Evolutionary conservation across 2,888 invertebrate genomes (phyloP), one percentile per base, ranked within the genome.

Genomic region (Coleophora deauratella): DNA sequence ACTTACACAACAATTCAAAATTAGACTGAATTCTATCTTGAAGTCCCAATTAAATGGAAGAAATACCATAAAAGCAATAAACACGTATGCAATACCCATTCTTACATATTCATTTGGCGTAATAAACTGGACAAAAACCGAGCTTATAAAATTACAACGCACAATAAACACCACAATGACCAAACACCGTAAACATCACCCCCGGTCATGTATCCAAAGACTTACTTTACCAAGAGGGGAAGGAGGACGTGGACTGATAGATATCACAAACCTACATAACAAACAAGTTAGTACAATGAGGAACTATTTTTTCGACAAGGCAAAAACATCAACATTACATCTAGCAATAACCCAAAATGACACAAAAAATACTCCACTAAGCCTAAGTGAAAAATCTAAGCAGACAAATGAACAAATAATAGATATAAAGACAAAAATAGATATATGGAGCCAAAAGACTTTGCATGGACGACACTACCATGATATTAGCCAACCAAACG

Each of bases 361-460:
- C n/a, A n/a, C n/a, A n/a, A n/a, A n/a, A n/a, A n/a, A n/a, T n/a
- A n/a, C n/a, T n/a, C n/a, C n/a, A n/a, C n/a, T n/a, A n/a, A n/a
- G n/a, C n/a, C n/a, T n/a, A n/a, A n/a, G n/a, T n/a, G n/a, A n/a
- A n/a, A n/a, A n/a, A n/a, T n/a, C n/a, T n/a, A n/a, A n/a, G n/a
- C n/a, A n/a, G n/a, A n/a, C n/a, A n/a, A n/a, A n/a, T n/a, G n/a
- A n/a, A n/a, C n/a, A n/a, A n/a, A n/a, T n/a, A n/a, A n/a, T n/a
- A n/a, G n/a, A n/a, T n/a, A n/a, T n/a, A n/a, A n/a, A n/a, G n/a
- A n/a, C n/a, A n/a, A n/a, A n/a, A n/a, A n/a, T n/a, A n/a, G n/a
- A n/a, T n/a, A n/a, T n/a, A 21, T 43, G 45, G 41, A 21, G 14
- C 3, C 33, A n/a, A 33, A 45, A 45, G 31, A 36, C 43, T 27